These are phyloP conservation scores for Tetragnatha montana DNA, from an alignment of 2,888 invertebrate species.

Conservation along the genomic window DNA sequence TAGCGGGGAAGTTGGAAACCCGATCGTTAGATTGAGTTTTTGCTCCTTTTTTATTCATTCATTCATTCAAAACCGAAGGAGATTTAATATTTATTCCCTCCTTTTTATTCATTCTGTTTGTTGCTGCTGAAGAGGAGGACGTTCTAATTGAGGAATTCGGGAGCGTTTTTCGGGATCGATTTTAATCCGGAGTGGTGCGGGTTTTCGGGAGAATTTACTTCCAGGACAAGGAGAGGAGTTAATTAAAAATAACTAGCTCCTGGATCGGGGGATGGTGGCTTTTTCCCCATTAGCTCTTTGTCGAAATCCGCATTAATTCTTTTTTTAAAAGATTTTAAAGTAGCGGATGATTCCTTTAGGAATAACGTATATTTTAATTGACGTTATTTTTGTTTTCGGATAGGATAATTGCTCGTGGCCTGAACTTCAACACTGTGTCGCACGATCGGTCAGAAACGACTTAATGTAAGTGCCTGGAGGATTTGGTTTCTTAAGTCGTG, in stretches of 20 bases:
- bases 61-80: background rate
- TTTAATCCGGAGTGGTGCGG: background rate
- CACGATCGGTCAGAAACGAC: too few species aligned
- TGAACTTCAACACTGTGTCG: too few species aligned
- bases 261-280: background rate
- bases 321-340: background rate
- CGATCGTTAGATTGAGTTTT: slow-evolving; percentile 63
- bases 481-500: too few species aligned
- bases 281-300: background rate
- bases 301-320: background rate
- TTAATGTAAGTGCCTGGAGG: too few species aligned
- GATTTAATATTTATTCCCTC: slow-evolving; percentile 40
- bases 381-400: too few species aligned
- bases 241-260: slow-evolving; percentile 21
- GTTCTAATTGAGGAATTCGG: slow-evolving; percentile 50
- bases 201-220: background rate
- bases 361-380: too few species aligned
- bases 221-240: slow-evolving; percentile 8
- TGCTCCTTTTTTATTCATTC: slow-evolving; percentile 29
- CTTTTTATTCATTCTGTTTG: slow-evolving; percentile 19
- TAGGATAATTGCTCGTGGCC: too few species aligned
- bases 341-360: background rate
- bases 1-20: slow-evolving; percentile 53
- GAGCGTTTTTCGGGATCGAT: slow-evolving; percentile 33
- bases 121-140: background rate